Base-by-base conservation (phyloP, 2,113 vertebrate genomes). In the Copsychus sechellarum region DNA sequence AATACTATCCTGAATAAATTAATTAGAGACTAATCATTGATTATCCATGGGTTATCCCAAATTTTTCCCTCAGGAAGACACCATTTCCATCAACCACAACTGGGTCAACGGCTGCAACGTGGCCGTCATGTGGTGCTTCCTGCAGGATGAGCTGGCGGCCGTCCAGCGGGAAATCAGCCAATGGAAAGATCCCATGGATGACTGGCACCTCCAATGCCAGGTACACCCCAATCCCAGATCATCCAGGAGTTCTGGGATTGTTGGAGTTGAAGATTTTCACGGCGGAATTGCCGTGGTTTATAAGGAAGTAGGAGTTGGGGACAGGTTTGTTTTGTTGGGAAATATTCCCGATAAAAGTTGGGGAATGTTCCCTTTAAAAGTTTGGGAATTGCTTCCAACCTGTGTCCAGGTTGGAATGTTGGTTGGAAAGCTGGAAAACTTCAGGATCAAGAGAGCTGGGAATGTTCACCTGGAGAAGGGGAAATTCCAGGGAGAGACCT, bases 71-170 rank as follows among this genome's bases (percentile, higher is more conserved):
- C 64, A 66, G 65, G 45, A 67, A 7, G 43, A 47, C 43, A 26
- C 64, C 64, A 99, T 99, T 86, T 99, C 99, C 70, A 98, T 99
- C 87, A 99, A 99, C 97, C 99, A 99, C 96, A 99, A 99, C 97
- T 99, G 99, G 99, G 92, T 99, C 58, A 99, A 99, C 4, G 99
- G 99, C 91, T 99, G 98, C 96, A 99, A 99, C 36, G 91, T 99
- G 92, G 98, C 99, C 81, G 96, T 98, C 47, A 99, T 99, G 98
- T 99, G 99, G 99, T 86, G 97, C 94, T 99, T 99, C 94, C 98
- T 99, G 45, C 99, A 99, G 95, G 98, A 96, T 18, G 99, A 99
- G 90, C 97, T 99, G 25, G 96, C 91, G 1, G 98, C 98, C 0
- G 99, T 99, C 11, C 99, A 99, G 81, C 96, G 96, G 72, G 99